phyloP scores from a whole-genome alignment of 1,140 invertebrate genomes.

The Nilaparvata lugens region DNA sequence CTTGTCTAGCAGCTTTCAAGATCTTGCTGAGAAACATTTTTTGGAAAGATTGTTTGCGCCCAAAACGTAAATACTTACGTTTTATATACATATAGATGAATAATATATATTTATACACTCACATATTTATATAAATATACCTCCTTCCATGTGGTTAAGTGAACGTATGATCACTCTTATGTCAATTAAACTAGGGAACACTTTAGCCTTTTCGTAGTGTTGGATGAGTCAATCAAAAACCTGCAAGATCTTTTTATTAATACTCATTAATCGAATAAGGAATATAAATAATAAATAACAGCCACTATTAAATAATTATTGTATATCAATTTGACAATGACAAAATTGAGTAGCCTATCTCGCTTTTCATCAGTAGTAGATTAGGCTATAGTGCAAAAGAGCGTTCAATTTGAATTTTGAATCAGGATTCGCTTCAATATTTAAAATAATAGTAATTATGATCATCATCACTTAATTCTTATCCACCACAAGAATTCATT shows the following conservation, averaged over 20 bases:
- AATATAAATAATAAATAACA: conserved; percentile 2
- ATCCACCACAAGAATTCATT: no score
- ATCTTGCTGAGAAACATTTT: no score
- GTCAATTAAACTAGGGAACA: conserved; percentile 24
- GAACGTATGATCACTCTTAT: conserved; percentile 13
- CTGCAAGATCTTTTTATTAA: not conserved
- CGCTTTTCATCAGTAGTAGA: not conserved
- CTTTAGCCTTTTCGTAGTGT: conserved; percentile 11
- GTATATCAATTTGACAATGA: not conserved
- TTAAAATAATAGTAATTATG: no score
- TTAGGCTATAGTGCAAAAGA: not conserved
- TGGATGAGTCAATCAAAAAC: not conserved
- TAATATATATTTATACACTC: not conserved
- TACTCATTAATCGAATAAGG: conserved; percentile 3
- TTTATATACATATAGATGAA: no score
- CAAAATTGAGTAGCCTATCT: not conserved
- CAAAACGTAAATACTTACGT: no score
- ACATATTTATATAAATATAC: not conserved
- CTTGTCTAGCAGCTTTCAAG: no score
- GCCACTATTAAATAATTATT: conserved; percentile 11
- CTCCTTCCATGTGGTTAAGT: conserved; percentile 4
- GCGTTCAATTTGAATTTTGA: no score
- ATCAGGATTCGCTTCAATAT: no score
- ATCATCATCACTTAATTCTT: no score
- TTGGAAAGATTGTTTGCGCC: no score